Conservation (phyloP, 2,888 invertebrate genomes). For the Drosophila affinis region DNA sequence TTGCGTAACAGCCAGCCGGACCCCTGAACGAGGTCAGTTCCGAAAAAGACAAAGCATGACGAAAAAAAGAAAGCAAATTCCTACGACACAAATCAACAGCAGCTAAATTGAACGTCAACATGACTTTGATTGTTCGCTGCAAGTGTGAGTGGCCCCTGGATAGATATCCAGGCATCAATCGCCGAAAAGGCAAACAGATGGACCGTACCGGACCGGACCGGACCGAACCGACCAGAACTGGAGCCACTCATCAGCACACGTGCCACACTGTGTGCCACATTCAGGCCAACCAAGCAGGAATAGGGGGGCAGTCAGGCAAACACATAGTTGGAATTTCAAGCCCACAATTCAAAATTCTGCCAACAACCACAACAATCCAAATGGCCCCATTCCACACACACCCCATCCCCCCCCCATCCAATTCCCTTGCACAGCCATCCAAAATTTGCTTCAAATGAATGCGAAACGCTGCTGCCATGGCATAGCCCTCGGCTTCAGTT, state of each 20-base stretch:
- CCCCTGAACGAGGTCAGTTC: constrained; percentile 37
- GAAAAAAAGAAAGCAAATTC: constrained; percentile 26
- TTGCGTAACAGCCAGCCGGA: constrained; percentile 57
- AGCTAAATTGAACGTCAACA: constrained; percentile 74
- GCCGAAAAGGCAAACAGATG: constrained; percentile 44
- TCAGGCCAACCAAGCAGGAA: background rate
- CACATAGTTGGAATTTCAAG: constrained; percentile 47
- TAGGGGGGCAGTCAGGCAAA: constrained; percentile 37
- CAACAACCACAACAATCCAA: constrained; percentile 42
- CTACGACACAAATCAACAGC: constrained; percentile 70
- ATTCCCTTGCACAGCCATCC: constrained; percentile 11
- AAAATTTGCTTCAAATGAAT: constrained; percentile 31
- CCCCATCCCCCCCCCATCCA: background rate
- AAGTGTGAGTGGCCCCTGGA: constrained; percentile 31
- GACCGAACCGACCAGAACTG: constrained; percentile 13
- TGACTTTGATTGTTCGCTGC: constrained; percentile 66
- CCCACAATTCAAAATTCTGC: constrained; percentile 42
- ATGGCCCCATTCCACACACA: background rate
- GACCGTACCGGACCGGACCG: background rate
- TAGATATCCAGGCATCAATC: constrained; percentile 38
- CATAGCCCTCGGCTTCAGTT: constrained; percentile 15
- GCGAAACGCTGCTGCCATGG: constrained; percentile 10
- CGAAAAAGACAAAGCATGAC: constrained; percentile 29
- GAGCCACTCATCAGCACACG: constrained; percentile 43
- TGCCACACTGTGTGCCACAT: constrained; percentile 23